Percentiles rank a stretch among this genome's conserved stretches.
Evolutionary conservation across 2,113 vertebrate species (phyloP).

Genomic region (Zapus hudsonius): DNA sequence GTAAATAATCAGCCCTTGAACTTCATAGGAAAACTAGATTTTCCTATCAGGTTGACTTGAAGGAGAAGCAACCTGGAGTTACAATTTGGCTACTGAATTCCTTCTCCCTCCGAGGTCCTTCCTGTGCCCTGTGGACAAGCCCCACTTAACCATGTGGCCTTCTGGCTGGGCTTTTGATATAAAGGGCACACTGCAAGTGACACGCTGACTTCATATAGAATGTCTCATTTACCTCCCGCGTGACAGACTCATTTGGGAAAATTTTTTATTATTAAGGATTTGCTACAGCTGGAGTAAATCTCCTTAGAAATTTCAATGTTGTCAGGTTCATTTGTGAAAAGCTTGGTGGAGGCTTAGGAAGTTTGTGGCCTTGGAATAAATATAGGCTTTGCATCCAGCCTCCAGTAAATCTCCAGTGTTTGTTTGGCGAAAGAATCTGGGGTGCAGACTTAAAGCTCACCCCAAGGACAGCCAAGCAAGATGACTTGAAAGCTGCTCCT

Average conservation of each 20-base stretch:
- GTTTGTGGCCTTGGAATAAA: constrained; percentile 51
- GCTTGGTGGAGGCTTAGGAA: constrained; percentile 12
- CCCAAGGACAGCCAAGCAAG: background rate
- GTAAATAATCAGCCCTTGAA: constrained; percentile 42
- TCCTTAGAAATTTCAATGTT: constrained; percentile 62
- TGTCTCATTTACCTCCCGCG: constrained; percentile 69
- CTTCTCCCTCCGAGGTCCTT: background rate
- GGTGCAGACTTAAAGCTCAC: background rate
- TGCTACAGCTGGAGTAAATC: constrained; percentile 70
- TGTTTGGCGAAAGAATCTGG: constrained; percentile 44
- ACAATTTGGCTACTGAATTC: background rate
- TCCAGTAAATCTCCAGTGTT: background rate
- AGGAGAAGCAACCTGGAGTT: background rate
- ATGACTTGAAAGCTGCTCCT: background rate
- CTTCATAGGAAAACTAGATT: constrained; percentile 29
- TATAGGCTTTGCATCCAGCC: background rate
- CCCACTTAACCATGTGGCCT: background rate
- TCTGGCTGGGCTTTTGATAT: constrained; percentile 20
- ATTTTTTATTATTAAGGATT: constrained; percentile 76
- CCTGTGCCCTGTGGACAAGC: background rate
- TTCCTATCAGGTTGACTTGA: constrained; percentile 14
- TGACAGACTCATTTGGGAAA: constrained; percentile 71
- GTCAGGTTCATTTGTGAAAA: constrained; percentile 64
- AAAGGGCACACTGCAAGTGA: constrained; percentile 57
- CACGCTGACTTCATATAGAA: constrained; percentile 57